Evolutionary conservation across 2,113 vertebrate genomes (phyloP), one percentile per base, ranked within the genome.

Genomic region (Ceratotherium simum): DNA sequence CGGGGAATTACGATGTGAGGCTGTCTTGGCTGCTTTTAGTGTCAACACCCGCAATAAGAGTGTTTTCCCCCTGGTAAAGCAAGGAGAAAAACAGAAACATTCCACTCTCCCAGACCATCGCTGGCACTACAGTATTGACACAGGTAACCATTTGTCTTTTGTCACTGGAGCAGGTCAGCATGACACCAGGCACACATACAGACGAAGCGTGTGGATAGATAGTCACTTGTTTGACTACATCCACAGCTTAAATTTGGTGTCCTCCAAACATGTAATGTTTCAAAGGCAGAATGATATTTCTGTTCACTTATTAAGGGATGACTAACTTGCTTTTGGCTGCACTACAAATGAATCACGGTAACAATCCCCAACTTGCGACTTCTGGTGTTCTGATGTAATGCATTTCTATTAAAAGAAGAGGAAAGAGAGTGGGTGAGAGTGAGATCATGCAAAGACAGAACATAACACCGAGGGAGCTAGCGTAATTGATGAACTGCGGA

Each of bases 311-410:
- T 98, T 98, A 98, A 98, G 94, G 95, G 87, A 98, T 98, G 98
- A 98, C 98, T 98, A 98, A 98, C 98, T 98, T 97, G 97, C 97
- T 98, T 97, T 98, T 98, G 98, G 97, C 98, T 98, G 96, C 97
- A 95, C 97, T 97, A 98, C 97, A 98, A 98, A 98, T 98, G 98
- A 98, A 98, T 98, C 98, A 98, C 48, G 42, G 95, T 96, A 97
- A 97, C 97, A 97, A 96, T 97, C 87, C 96, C 96, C 95, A 97
- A 96, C 95, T 98, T 94, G 97, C 95, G 27, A 98, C 96, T 98
- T 96, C 96, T 98, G 97, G 97, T 92, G 96, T 97, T 97, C 97
- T 98, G 98, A 98, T 98, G 97, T 98, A 98, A 98, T 97, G 95
- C 79, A 78, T 90, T 95, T 97, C 97, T 98, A 98, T 98, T 98